These are phyloP conservation scores for Sula dactylatra DNA, from an alignment of 2,113 vertebrate genomes.

Conservation along the genomic window DNA sequence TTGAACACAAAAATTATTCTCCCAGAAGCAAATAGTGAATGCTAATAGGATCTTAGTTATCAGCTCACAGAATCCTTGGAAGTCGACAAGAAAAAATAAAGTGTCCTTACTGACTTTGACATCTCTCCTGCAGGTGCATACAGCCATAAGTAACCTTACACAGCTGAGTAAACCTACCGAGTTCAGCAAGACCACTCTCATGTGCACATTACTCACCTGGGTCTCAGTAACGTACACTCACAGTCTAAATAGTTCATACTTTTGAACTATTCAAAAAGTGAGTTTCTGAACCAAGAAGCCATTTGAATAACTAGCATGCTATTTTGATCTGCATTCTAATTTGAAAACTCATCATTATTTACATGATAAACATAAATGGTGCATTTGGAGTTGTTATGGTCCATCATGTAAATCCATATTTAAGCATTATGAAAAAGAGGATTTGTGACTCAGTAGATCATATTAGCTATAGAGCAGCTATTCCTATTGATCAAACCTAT, in stretches of 20 bases:
- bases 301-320: slow-evolving; percentile 19
- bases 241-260: neutral
- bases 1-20: neutral
- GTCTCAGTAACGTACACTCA: neutral
- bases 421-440: slow-evolving; percentile 60
- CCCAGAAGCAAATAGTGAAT: neutral
- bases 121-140: neutral
- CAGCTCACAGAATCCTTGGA: neutral
- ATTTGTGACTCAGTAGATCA: slow-evolving; percentile 57
- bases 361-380: slow-evolving; percentile 51
- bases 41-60: neutral
- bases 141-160: neutral
- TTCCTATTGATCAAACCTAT: slow-evolving; percentile 54
- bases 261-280: slow-evolving; percentile 24
- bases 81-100: neutral
- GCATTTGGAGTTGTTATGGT: slow-evolving; percentile 53
- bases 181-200: neutral
- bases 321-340: slow-evolving; percentile 55
- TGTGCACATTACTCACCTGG: neutral
- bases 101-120: neutral
- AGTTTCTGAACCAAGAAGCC: slow-evolving; percentile 43
- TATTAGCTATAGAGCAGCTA: slow-evolving; percentile 33
- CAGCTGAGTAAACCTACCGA: neutral
- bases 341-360: slow-evolving; percentile 59
- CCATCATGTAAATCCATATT: slow-evolving; percentile 52